Percentiles rank a stretch among this genome's conserved stretches.
Evolutionary conservation across 1,140 invertebrate genomes (phyloP).

Genomic region (Dreissena polymorpha): DNA sequence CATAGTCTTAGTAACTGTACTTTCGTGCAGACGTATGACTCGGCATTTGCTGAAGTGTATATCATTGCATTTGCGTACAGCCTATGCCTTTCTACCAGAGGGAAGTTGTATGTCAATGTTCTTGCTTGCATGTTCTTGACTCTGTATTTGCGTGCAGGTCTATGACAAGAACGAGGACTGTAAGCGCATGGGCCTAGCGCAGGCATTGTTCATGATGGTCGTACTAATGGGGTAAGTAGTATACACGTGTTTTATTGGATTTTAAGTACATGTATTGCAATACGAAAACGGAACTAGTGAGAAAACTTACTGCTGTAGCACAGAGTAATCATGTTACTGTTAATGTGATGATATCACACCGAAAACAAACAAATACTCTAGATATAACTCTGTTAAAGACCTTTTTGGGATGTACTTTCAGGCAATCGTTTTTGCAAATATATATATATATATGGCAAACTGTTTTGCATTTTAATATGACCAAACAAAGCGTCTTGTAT

Average conservation of each 20-base stretch:
- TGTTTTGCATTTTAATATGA: too few relatives aligned
- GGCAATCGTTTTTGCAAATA: too few relatives aligned
- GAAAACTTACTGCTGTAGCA: background rate
- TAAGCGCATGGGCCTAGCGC: constrained; percentile 65
- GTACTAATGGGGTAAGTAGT: constrained; percentile 59
- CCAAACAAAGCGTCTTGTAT: too few relatives aligned
- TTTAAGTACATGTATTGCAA: background rate
- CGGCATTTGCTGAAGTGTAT: too few relatives aligned
- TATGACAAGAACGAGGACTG: constrained; percentile 65
- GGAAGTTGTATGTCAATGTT: too few relatives aligned
- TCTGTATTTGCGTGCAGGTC: constrained; percentile 23
- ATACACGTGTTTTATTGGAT: background rate
- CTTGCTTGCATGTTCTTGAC: too few relatives aligned
- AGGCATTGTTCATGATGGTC: constrained; percentile 60
- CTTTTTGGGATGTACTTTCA: background rate
- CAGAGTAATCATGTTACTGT: background rate
- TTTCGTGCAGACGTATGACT: too few relatives aligned
- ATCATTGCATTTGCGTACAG: too few relatives aligned
- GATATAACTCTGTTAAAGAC: background rate
- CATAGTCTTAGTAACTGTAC: too few relatives aligned
- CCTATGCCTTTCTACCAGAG: too few relatives aligned
- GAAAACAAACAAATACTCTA: background rate
- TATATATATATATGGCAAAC: too few relatives aligned
- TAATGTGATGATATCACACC: background rate
- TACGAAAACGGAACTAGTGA: background rate